These are phyloP conservation scores for Eulemur rubriventer DNA, from an alignment of 2,797 vertebrate species.

Conservation along the genomic window DNA sequence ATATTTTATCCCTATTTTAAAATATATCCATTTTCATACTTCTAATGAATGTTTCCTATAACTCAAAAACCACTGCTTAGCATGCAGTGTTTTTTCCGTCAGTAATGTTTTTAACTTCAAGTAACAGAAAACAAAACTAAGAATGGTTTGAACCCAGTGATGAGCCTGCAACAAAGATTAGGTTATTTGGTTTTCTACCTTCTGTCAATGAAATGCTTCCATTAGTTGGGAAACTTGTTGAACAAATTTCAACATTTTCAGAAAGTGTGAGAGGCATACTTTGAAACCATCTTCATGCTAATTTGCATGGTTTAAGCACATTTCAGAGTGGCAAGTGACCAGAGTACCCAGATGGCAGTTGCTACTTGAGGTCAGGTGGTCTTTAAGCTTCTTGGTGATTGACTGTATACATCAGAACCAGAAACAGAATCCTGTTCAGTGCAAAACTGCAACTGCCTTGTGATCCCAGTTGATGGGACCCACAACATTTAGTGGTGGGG, in stretches of 20 bases:
- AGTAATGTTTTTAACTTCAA: not conserved
- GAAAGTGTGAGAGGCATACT: not conserved
- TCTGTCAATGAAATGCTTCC: not conserved
- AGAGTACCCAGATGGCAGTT: not conserved
- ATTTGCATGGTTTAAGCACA: not conserved
- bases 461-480: not conserved
- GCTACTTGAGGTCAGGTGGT: not conserved
- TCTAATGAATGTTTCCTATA: not conserved
- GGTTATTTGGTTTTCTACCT: not conserved
- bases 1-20: not conserved
- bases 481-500: not conserved
- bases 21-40: not conserved
- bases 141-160: not conserved
- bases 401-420: not conserved
- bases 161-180: not conserved
- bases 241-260: not conserved
- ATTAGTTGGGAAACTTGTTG: not conserved
- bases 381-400: not conserved
- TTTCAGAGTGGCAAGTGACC: not conserved
- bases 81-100: not conserved
- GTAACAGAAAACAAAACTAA: not conserved
- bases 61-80: not conserved
- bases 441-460: not conserved
- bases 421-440: not conserved
- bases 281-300: not conserved